phyloP scores from a whole-genome alignment of 1,140 invertebrate species.

The Maniola jurtina region DNA sequence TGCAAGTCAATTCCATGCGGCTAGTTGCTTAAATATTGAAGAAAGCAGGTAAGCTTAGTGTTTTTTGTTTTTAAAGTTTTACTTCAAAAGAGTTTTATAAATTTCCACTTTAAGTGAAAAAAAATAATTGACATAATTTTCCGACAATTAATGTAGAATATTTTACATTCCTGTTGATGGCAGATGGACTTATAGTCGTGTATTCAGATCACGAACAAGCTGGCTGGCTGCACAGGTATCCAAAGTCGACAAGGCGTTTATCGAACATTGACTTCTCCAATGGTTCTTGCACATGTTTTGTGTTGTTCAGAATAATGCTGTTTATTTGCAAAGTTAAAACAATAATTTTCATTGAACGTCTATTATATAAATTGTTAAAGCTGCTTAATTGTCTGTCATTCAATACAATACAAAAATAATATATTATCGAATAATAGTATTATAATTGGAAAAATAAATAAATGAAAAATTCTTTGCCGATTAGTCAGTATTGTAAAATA shows the following conservation, averaged over 20 bases:
- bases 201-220: constrained; percentile 1
- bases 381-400: neutral
- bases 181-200: neutral
- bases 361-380: neutral
- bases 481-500: no score
- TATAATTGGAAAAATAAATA: neutral
- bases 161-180: neutral
- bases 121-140: no score
- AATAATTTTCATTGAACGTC: neutral
- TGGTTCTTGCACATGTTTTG: constrained; percentile 8
- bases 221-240: constrained; percentile 3
- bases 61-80: neutral
- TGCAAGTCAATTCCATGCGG: constrained; percentile 76
- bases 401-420: neutral
- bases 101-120: neutral
- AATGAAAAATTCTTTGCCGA: no score
- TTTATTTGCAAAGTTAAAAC: neutral
- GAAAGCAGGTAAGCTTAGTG: constrained; percentile 25
- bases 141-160: neutral
- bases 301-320: neutral
- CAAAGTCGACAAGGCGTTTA: neutral
- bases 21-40: constrained; percentile 75
- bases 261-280: constrained; percentile 7
- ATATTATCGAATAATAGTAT: neutral
- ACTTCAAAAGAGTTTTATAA: no score